A percentile compares a stretch with the other conserved stretches of the same genome.
phyloP scores from a whole-genome alignment of 2,888 invertebrate genomes.

The Prostheceraeus crozeri region DNA sequence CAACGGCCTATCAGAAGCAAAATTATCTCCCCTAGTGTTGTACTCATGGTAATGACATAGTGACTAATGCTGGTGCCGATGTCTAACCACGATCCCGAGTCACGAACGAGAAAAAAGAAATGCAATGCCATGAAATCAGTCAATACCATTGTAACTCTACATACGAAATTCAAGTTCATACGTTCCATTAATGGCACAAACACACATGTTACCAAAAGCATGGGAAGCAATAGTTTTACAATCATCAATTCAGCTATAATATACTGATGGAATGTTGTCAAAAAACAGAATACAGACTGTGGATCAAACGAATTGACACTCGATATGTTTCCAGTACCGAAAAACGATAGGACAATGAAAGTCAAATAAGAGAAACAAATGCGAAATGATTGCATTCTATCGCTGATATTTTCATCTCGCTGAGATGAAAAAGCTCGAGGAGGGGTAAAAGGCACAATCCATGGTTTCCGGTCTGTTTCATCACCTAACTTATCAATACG shows the following conservation, averaged over 20 bases:
- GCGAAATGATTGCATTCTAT: too few relatives aligned
- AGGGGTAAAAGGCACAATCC: too few relatives aligned
- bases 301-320: slow-evolving; percentile 95
- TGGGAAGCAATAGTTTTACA: slow-evolving; percentile 66
- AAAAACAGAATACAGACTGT: slow-evolving; percentile 77
- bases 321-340: slow-evolving; percentile 94
- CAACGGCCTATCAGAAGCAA: too few relatives aligned
- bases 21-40: too few relatives aligned
- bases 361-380: too few relatives aligned
- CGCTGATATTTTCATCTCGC: too few relatives aligned
- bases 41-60: slow-evolving; percentile 72
- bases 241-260: slow-evolving; percentile 76
- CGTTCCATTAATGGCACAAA: too few relatives aligned
- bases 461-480: too few relatives aligned
- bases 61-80: slow-evolving; percentile 89
- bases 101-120: slow-evolving; percentile 76
- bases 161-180: too few relatives aligned
- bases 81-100: slow-evolving; percentile 89
- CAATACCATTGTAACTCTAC: too few relatives aligned
- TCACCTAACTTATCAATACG: too few relatives aligned
- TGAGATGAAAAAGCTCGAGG: too few relatives aligned
- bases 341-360: slow-evolving; percentile 79
- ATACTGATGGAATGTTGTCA: slow-evolving; percentile 84
- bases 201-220: slow-evolving; percentile 54
- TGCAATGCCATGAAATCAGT: slow-evolving; percentile 45